Evolutionary conservation across 2,113 vertebrate genomes (phyloP).

Genomic region (Holacanthus passer): DNA sequence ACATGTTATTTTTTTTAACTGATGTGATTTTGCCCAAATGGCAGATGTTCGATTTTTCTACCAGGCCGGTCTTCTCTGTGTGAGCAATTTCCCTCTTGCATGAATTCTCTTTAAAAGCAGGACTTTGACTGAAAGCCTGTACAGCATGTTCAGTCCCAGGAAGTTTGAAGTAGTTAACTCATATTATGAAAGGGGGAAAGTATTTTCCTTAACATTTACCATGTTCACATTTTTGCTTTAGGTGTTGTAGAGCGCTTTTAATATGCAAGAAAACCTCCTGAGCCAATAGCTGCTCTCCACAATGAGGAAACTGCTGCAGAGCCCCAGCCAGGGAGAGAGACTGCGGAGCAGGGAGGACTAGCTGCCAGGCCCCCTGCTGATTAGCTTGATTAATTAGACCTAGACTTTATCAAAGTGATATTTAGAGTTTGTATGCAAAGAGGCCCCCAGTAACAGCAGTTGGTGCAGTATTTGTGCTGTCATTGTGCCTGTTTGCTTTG

Average conservation of each 20-base stretch:
- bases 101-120: not conserved
- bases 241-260: slow-evolving; percentile 38
- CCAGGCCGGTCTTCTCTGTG: not conserved
- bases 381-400: slow-evolving; percentile 78
- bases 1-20: too few species aligned
- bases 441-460: slow-evolving; percentile 52
- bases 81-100: not conserved
- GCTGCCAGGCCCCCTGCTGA: slow-evolving; percentile 71
- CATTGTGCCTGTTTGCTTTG: slow-evolving; percentile 45
- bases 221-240: slow-evolving; percentile 16
- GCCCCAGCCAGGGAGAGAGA: slow-evolving; percentile 55
- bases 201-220: slow-evolving; percentile 1
- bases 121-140: not conserved
- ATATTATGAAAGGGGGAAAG: not conserved
- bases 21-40: not conserved
- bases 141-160: not conserved
- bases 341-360: slow-evolving; percentile 56
- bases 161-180: slow-evolving; percentile 8
- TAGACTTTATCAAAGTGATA: slow-evolving; percentile 74
- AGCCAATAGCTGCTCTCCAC: slow-evolving; percentile 40
- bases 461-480: slow-evolving; percentile 45
- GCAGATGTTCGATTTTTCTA: not conserved
- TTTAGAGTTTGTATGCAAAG: slow-evolving; percentile 74
- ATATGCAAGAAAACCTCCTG: slow-evolving; percentile 49
- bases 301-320: slow-evolving; percentile 62